phyloP scores from a whole-genome alignment of 1,140 invertebrate genomes.

The Lordiphosa clarofinis region DNA sequence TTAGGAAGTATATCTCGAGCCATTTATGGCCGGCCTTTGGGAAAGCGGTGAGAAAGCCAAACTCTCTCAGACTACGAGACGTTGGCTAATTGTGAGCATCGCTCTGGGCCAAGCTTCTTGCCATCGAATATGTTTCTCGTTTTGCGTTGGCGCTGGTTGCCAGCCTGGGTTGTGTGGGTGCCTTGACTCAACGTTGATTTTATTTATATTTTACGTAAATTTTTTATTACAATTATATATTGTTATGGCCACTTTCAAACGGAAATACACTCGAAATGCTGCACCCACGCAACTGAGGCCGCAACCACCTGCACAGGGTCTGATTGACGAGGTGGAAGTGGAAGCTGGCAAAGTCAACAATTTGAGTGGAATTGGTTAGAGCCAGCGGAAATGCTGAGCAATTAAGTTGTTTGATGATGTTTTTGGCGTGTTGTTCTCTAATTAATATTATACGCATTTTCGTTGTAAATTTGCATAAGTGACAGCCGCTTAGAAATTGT shows the following conservation, averaged over 20 bases:
- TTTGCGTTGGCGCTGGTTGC: constrained; percentile 18
- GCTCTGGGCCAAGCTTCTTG: constrained; percentile 53
- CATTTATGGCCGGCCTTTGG: constrained; percentile 57
- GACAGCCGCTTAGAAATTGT: constrained; percentile 40
- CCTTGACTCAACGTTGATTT: constrained; percentile 61
- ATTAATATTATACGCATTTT: constrained; percentile 45
- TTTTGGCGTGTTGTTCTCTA: constrained; percentile 31
- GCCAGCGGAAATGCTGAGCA: constrained; percentile 59
- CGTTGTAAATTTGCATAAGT: constrained; percentile 61
- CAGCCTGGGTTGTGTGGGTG: constrained; percentile 21
- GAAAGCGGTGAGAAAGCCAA: constrained; percentile 69
- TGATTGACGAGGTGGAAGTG: constrained; percentile 45
- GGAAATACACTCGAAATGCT: constrained; percentile 71
- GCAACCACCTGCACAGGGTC: constrained; percentile 60
- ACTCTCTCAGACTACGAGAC: constrained; percentile 32
- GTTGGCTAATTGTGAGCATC: constrained; percentile 68
- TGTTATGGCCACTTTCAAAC: constrained; percentile 72
- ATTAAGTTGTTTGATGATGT: constrained; percentile 46
- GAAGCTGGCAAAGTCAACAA: constrained; percentile 52
- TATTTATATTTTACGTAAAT: constrained; percentile 75
- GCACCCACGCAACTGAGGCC: constrained; percentile 43
- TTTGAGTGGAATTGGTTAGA: constrained; percentile 40
- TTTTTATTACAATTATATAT: constrained; percentile 74
- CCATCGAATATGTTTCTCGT: constrained; percentile 20
- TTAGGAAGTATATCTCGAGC: constrained; percentile 54